Percentiles rank a stretch among this genome's conserved stretches.
These are phyloP conservation scores for Parnassius orleans DNA, from an alignment of 2,888 invertebrate genomes.

Conservation along the genomic window DNA sequence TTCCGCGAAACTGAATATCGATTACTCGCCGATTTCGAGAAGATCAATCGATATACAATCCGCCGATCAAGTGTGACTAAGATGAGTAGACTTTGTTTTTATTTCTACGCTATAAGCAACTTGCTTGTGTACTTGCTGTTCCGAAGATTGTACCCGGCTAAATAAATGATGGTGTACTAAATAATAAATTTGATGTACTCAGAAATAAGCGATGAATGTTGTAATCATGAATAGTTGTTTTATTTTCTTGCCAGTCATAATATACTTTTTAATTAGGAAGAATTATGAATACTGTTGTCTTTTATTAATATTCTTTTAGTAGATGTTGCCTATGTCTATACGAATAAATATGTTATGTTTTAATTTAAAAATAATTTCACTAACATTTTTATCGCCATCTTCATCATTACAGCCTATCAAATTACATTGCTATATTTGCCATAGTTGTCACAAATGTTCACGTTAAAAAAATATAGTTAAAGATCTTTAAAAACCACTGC, in stretches of 20 bases:
- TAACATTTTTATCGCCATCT: too few relatives aligned
- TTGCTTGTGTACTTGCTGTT: not conserved
- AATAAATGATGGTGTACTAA: slow-evolving; percentile 8
- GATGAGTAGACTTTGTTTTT: not conserved
- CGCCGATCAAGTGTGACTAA: slow-evolving; percentile 1
- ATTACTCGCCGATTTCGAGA: slow-evolving; percentile 19
- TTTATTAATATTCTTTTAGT: too few relatives aligned
- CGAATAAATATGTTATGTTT: too few relatives aligned
- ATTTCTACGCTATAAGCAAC: not conserved
- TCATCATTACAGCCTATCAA: too few relatives aligned
- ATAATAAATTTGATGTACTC: slow-evolving; percentile 20
- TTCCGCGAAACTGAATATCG: slow-evolving; percentile 23
- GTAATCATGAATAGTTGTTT: not conserved
- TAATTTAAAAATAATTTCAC: too few relatives aligned
- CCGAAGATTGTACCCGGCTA: slow-evolving; percentile 3
- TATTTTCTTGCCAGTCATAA: not conserved
- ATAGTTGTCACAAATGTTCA: too few relatives aligned
- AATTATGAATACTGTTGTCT: too few relatives aligned
- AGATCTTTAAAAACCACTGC: not conserved
- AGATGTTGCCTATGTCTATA: too few relatives aligned
- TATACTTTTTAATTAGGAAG: too few relatives aligned
- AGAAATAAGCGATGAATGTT: slow-evolving; percentile 11
- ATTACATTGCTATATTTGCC: too few relatives aligned
- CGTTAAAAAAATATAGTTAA: too few relatives aligned
- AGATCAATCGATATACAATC: slow-evolving; percentile 18